Percentiles rank a stretch among this genome's conserved stretches.
These are phyloP conservation scores for Rhineura floridana DNA, from an alignment of 2,113 vertebrate genomes.

Conservation along the genomic window DNA sequence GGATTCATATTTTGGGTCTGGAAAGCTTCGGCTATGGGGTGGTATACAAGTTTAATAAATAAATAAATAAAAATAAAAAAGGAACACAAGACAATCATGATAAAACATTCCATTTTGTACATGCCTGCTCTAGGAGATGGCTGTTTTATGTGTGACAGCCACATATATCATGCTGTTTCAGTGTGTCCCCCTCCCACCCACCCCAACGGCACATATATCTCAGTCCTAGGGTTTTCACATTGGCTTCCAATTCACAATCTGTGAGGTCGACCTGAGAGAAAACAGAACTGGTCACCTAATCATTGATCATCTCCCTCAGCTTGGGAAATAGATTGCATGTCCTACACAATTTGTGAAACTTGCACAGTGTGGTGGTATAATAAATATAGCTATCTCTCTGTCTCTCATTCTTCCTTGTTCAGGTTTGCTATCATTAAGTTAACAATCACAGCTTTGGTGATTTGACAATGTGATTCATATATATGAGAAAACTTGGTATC, in stretches of 20 bases:
- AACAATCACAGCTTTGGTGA: constrained; percentile 20
- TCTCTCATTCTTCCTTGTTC: not conserved
- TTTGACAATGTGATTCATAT: constrained; percentile 26
- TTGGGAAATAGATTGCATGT: constrained; percentile 9
- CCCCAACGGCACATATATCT: not conserved
- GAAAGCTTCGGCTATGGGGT: no score
- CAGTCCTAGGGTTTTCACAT: not conserved
- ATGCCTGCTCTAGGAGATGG: no score
- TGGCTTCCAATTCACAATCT: not conserved
- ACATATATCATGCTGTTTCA: not conserved
- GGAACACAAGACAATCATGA: not conserved
- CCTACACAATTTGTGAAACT: constrained; percentile 20
- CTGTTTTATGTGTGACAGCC: not conserved
- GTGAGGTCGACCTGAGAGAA: not conserved
- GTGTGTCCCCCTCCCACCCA: not conserved
- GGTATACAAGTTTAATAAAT: no score
- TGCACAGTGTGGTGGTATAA: not conserved
- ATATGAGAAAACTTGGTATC: constrained; percentile 15
- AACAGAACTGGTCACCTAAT: not conserved
- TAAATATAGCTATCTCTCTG: not conserved
- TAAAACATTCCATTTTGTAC: not conserved
- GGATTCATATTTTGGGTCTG: not conserved
- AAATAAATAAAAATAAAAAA: no score
- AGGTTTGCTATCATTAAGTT: constrained; percentile 26
- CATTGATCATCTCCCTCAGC: not conserved